A percentile compares a stretch with the other conserved stretches of the same genome.
These are phyloP conservation scores for Zygogramma bicolorata DNA, from an alignment of 2,888 invertebrate genomes.

Conservation along the genomic window DNA sequence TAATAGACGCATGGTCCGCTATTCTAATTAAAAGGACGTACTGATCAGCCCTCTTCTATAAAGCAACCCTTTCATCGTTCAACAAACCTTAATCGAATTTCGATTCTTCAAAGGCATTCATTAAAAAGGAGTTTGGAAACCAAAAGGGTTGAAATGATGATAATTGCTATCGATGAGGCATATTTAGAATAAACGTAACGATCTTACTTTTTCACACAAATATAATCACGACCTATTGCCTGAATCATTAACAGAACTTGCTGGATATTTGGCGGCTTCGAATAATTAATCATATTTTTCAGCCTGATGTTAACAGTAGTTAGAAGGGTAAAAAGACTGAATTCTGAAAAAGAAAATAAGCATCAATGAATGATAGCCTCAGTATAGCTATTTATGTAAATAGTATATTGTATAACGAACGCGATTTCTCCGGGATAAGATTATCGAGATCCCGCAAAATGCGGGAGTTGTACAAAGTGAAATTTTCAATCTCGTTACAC, in stretches of 20 bases:
- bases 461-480: no score
- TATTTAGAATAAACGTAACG: slow-evolving; percentile 39
- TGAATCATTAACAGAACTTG: background rate
- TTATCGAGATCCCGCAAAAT: no score
- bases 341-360: no score
- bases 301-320: background rate
- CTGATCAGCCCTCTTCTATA: slow-evolving; percentile 35
- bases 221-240: background rate
- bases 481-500: no score
- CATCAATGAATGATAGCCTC: no score
- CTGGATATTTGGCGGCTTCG: background rate
- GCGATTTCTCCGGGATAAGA: no score
- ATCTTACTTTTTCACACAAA: slow-evolving; percentile 28
- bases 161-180: slow-evolving; percentile 30
- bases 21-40: slow-evolving; percentile 41
- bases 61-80: slow-evolving; percentile 37
- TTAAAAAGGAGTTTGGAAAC: slow-evolving; percentile 44
- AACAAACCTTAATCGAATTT: slow-evolving; percentile 41
- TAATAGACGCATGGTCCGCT: slow-evolving; percentile 40
- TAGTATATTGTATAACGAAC: no score
- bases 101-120: slow-evolving; percentile 38
- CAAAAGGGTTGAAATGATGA: slow-evolving; percentile 47
- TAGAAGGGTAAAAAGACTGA: background rate
- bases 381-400: no score
- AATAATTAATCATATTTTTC: background rate